Evolutionary conservation across 2,888 invertebrate genomes (phyloP).

Genomic region (Orthonychiurus folsomi): DNA sequence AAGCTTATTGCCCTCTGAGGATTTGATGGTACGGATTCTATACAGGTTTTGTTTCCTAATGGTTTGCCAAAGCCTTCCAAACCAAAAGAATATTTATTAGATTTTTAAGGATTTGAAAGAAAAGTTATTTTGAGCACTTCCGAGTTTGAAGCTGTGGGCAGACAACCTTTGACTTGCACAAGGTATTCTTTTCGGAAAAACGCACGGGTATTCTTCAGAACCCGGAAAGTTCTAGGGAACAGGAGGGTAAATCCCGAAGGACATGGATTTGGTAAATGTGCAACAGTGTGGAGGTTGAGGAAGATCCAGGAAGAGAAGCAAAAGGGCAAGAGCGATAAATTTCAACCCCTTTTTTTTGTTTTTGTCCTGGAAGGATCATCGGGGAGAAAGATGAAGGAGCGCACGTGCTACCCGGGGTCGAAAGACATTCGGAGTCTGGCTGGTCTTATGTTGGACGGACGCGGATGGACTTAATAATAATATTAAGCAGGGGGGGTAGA

Average conservation of each 20-base stretch:
- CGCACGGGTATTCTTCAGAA: too few species aligned
- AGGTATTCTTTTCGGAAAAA: too few species aligned
- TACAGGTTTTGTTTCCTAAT: background rate
- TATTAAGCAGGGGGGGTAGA: background rate
- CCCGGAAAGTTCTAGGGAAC: background rate
- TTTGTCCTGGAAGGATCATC: background rate
- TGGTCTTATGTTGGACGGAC: background rate
- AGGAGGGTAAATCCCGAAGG: background rate
- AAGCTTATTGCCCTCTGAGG: background rate
- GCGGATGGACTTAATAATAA: background rate
- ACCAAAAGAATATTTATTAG: background rate
- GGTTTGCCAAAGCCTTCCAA: background rate
- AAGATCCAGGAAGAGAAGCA: background rate
- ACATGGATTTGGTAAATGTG: background rate
- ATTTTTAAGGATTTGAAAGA: too few species aligned
- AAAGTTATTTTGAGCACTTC: too few species aligned
- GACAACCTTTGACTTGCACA: background rate
- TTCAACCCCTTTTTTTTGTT: constrained; percentile 1
- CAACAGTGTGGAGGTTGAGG: background rate
- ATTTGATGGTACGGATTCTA: background rate
- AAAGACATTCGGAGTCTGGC: background rate
- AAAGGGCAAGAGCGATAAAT: background rate
- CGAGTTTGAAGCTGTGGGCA: too few species aligned
- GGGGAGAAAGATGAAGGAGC: background rate
- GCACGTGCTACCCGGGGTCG: background rate